Percentiles rank a stretch among this genome's conserved stretches.
phyloP scores from a whole-genome alignment of 2,113 vertebrate species.

The Anser brachyrhynchus region DNA sequence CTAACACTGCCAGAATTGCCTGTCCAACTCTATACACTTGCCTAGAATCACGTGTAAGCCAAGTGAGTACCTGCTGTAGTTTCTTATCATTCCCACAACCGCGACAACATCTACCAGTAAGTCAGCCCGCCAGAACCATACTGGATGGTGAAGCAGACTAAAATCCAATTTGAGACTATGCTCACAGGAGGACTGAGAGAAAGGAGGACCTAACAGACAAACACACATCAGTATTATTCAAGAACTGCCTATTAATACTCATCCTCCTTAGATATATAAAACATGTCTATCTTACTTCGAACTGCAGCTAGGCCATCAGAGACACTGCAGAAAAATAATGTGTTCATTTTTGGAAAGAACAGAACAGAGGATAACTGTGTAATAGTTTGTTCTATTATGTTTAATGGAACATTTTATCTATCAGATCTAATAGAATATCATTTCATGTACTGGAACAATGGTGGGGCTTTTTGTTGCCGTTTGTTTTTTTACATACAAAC shows the following conservation, averaged over 20 bases:
- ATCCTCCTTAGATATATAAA: neutral
- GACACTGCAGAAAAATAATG: neutral
- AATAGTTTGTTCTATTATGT: neutral
- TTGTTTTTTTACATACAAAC: neutral
- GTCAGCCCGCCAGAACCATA: neutral
- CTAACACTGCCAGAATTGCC: neutral
- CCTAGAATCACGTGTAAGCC: fast-evolving
- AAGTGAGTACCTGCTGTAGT: fast-evolving
- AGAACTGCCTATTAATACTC: neutral
- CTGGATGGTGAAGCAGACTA: neutral
- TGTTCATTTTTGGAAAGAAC: neutral
- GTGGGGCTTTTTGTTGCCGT: neutral
- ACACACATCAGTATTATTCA: fast-evolving
- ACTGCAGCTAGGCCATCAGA: neutral
- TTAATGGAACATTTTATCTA: neutral
- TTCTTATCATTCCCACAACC: fast-evolving
- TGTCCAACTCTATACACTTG: fast-evolving
- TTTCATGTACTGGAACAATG: neutral
- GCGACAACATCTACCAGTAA: fast-evolving
- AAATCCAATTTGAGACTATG: neutral
- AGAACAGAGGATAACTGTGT: neutral
- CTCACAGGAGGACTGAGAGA: neutral
- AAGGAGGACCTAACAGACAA: neutral
- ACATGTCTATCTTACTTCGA: fast-evolving
- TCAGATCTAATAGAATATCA: neutral